Evolutionary conservation across 2,888 invertebrate genomes (phyloP).

Genomic region (Herminia tarsipennalis): DNA sequence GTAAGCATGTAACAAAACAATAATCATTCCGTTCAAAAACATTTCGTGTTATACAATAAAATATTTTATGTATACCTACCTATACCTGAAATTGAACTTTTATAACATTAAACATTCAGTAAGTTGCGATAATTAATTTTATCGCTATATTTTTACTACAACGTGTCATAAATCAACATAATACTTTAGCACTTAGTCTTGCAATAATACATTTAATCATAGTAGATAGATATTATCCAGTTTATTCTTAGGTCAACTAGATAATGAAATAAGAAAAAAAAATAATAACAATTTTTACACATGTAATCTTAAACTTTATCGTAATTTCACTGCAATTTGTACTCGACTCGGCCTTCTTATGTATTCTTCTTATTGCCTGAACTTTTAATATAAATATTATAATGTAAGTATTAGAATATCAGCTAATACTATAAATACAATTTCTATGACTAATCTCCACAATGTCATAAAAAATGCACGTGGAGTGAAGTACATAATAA

Average conservation of each 20-base stretch:
- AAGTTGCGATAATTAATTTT: slow-evolving; percentile 22
- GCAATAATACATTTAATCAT: slow-evolving; percentile 6
- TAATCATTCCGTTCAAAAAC: not conserved
- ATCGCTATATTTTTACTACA: slow-evolving; percentile 33
- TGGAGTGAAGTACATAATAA: no score
- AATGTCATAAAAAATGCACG: no score
- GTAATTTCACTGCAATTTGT: no score
- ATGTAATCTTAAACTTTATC: not conserved
- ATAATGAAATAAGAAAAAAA: slow-evolving; percentile 11
- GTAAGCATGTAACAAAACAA: no score
- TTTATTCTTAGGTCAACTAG: slow-evolving; percentile 27
- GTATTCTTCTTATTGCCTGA: no score
- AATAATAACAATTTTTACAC: no score
- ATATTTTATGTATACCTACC: not conserved
- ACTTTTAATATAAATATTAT: no score
- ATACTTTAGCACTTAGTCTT: slow-evolving; percentile 12
- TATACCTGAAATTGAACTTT: slow-evolving; percentile 14
- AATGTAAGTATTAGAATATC: no score
- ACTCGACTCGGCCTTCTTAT: no score
- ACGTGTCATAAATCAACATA: slow-evolving; percentile 34
- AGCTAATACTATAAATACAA: no score
- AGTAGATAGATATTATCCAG: slow-evolving; percentile 24
- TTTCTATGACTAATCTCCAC: no score
- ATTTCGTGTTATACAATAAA: not conserved
- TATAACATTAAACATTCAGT: slow-evolving; percentile 23